These are phyloP conservation scores for Allolobophora icterica DNA, from an alignment of 2,888 invertebrate species.

Conservation along the genomic window DNA sequence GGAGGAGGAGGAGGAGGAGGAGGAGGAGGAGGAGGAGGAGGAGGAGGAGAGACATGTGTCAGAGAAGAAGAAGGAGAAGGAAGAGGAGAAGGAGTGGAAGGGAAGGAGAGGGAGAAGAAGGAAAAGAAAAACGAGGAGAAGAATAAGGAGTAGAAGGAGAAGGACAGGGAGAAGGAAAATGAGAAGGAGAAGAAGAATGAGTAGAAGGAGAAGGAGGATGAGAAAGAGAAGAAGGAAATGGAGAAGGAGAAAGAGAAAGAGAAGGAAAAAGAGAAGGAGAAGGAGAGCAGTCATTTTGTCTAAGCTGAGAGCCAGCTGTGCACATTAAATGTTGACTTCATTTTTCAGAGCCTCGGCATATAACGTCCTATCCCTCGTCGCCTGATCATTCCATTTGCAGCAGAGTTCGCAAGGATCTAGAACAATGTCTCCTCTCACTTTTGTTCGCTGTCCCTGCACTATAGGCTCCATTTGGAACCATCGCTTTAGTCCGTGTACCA, in stretches of 20 bases:
- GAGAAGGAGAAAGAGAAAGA: background rate
- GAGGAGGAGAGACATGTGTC: conserved; percentile 20
- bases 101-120: background rate
- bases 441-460: too few relatives aligned
- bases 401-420: too few relatives aligned
- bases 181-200: background rate
- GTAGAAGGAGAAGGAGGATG: background rate
- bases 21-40: conserved; percentile 29
- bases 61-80: background rate
- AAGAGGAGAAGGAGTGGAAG: background rate
- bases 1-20: background rate
- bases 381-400: too few relatives aligned
- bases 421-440: too few relatives aligned
- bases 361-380: too few relatives aligned
- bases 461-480: too few relatives aligned
- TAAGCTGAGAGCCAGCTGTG: too few relatives aligned
- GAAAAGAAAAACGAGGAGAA: background rate
- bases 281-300: background rate
- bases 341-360: too few relatives aligned
- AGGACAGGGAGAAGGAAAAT: background rate
- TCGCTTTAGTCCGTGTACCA: too few relatives aligned
- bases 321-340: too few relatives aligned
- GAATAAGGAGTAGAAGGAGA: background rate
- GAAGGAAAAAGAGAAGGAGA: background rate
- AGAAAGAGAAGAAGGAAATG: background rate